phyloP scores from a whole-genome alignment of 2,888 invertebrate species.

The Timema podura region DNA sequence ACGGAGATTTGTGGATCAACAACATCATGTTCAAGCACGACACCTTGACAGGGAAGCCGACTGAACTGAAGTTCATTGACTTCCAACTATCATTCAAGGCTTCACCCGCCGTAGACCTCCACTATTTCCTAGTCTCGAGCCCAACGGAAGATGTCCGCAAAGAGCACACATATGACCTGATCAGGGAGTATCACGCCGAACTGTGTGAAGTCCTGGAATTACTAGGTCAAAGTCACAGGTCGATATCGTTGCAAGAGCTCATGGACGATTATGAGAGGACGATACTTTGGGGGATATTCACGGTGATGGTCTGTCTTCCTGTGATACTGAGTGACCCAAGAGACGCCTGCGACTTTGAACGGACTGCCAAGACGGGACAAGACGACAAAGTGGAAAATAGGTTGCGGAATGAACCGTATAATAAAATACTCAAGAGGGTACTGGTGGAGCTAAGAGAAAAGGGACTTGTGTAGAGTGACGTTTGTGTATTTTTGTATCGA shows the following conservation, averaged over 20 bases:
- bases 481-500: too few relatives aligned
- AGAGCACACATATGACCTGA: constrained; percentile 15
- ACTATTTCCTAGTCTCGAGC: constrained; percentile 28
- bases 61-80: constrained; percentile 29
- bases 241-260: constrained; percentile 31
- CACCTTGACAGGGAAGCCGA: constrained; percentile 6
- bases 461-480: too few relatives aligned
- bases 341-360: constrained; percentile 1
- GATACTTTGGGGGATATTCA: constrained; percentile 33
- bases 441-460: too few relatives aligned
- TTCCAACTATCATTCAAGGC: constrained; percentile 27
- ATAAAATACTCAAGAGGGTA: too few relatives aligned
- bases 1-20: constrained; percentile 31
- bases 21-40: constrained; percentile 29
- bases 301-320: constrained; percentile 32
- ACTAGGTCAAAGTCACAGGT: neutral
- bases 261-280: constrained; percentile 34
- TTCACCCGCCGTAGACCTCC: constrained; percentile 28
- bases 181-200: constrained; percentile 26
- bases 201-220: constrained; percentile 9
- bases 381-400: too few relatives aligned
- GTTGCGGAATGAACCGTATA: too few relatives aligned
- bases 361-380: too few relatives aligned
- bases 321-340: constrained; percentile 29
- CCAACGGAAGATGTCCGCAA: constrained; percentile 14